A percentile compares a stretch with the other conserved stretches of the same genome.
Conservation (phyloP, 1,140 invertebrate genomes). For the Aethina tumida region DNA sequence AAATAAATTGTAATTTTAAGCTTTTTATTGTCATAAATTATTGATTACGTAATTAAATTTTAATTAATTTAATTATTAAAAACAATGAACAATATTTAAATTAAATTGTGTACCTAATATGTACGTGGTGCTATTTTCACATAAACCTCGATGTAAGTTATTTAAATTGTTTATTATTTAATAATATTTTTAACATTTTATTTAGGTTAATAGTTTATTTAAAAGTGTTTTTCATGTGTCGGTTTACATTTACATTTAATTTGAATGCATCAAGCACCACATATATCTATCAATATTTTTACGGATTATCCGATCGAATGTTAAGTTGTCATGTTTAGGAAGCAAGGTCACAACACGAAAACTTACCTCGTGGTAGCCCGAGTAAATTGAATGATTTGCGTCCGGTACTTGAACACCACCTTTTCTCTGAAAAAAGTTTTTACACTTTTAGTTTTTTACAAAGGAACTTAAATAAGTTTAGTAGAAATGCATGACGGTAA, state of each 20-base stretch:
- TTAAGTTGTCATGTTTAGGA: constrained; percentile 7
- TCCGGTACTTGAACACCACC: constrained; percentile 30
- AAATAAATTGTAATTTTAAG: too few species aligned
- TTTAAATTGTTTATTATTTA: too few species aligned
- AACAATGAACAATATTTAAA: too few species aligned
- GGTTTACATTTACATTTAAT: background rate
- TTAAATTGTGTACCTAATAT: too few species aligned
- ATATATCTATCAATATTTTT: constrained; percentile 32
- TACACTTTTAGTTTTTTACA: too few species aligned
- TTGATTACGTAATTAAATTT: too few species aligned
- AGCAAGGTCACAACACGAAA: constrained; percentile 12
- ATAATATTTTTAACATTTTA: background rate
- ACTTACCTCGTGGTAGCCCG: constrained; percentile 38
- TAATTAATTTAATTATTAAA: too few species aligned
- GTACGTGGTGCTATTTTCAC: too few species aligned
- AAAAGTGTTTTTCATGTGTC: background rate
- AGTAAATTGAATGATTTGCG: constrained; percentile 34
- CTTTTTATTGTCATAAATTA: too few species aligned
- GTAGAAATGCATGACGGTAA: too few species aligned
- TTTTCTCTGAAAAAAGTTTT: constrained; percentile 36
- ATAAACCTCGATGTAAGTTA: too few species aligned
- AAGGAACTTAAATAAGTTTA: too few species aligned
- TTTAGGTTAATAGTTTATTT: background rate
- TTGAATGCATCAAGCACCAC: constrained; percentile 32
- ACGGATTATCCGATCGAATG: background rate